Base-by-base conservation (phyloP, 2,113 vertebrate species). In the Prionailurus viverrinus region DNA sequence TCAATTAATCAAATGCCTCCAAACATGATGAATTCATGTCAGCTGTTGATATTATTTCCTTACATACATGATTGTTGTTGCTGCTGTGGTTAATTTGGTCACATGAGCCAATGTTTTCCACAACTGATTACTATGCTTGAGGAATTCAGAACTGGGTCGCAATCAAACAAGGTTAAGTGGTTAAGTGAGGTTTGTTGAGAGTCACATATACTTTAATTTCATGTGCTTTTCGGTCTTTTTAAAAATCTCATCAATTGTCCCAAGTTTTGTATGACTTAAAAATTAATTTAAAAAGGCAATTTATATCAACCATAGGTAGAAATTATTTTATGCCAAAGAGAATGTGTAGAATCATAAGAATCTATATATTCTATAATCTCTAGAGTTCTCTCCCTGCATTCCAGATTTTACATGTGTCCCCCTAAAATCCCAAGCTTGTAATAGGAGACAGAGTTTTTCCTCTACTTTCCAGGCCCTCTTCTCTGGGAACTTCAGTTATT, bases 141-240 rank as follows among this genome's bases (percentile, higher is more conserved):
- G 33, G 31, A 79, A 92, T 69, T 92, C 63, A 41, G 51, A 29
- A 88, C 73, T 97, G 89, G 78, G 16, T 93, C 73, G 65, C 88
- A 82, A 51, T 53, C 66, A 86, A 83, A 85, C 36, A 85, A 89
- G 31, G 23, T 61, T 27, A 12, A 41, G 41, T 14, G 73, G 73
- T 81, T 93, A 91, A 86, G 9, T 27, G 10, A 88, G 55, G 5
- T 55, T 74, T 78, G 14, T 88, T 88, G 65, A 63, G 0, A 91
- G 11, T 73, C 66, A 76, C 12, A 55, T 45, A 41, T 69, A 51
- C 69, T 93, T 95, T 81, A 63, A 88, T 89, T 93, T 95, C 31
- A 29, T 41, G 29, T 71, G 11, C 33, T 58, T 95, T 95, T 85
- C 74, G 12, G 9, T 36, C 91, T 95, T 83, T 92, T 73, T 33